Evolutionary conservation across 2,888 invertebrate genomes (phyloP).

Genomic region (Lordiphosa fenestrarum): DNA sequence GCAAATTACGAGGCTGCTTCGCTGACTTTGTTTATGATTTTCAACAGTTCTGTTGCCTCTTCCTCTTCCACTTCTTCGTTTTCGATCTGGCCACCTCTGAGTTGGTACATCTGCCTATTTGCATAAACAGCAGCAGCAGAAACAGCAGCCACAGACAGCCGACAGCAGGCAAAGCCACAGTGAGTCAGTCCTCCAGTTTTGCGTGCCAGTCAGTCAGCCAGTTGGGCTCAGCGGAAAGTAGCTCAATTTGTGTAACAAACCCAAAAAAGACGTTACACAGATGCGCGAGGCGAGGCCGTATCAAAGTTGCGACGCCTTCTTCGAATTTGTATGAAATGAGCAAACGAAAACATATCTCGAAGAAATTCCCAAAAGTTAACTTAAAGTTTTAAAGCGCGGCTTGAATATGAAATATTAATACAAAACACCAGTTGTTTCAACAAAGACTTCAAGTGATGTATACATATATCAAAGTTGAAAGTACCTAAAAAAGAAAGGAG

Average conservation of each 20-base stretch:
- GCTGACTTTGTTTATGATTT: slow-evolving; percentile 27
- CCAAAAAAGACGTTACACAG: slow-evolving; percentile 21
- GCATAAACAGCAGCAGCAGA: slow-evolving; percentile 51
- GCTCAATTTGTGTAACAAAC: slow-evolving; percentile 27
- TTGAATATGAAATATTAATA: no score
- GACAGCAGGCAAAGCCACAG: slow-evolving; percentile 2
- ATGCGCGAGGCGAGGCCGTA: slow-evolving; percentile 11
- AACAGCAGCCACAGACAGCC: slow-evolving; percentile 8
- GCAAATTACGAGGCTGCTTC: slow-evolving; percentile 42
- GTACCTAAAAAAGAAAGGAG: no score
- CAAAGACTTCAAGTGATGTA: no score
- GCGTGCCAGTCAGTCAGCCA: neutral
- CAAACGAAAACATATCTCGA: no score
- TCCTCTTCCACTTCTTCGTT: neutral
- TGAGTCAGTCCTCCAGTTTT: no score
- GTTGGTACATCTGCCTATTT: slow-evolving; percentile 43
- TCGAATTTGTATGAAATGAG: no score
- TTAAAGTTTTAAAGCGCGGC: no score
- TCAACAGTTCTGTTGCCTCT: slow-evolving; percentile 17
- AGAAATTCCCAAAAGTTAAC: no score
- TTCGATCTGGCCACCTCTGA: slow-evolving; percentile 20
- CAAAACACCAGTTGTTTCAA: no score
- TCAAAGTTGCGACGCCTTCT: no score
- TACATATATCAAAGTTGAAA: no score
- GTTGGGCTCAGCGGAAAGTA: slow-evolving; percentile 15